phyloP scores from a whole-genome alignment of 2,797 vertebrate genomes.

The Simalia tracyae region DNA sequence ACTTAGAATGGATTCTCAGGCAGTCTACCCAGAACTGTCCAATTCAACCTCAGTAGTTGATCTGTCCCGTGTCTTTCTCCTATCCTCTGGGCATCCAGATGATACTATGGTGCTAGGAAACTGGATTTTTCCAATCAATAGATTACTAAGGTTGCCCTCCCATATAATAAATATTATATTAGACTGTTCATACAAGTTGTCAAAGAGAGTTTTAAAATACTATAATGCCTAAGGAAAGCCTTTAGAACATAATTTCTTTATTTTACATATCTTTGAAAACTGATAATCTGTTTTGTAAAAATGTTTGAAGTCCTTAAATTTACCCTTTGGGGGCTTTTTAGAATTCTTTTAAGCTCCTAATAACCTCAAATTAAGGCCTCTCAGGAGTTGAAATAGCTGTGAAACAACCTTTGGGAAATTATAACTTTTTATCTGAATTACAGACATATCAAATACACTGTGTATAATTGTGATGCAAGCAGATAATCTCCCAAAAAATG shows the following conservation, averaged over 20 bases:
- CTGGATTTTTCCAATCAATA: background rate
- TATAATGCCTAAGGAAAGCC: background rate
- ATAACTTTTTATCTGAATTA: conserved; percentile 61
- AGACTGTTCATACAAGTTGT: background rate
- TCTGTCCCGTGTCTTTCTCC: background rate
- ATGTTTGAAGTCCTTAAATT: conserved; percentile 30
- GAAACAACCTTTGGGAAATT: conserved; percentile 60
- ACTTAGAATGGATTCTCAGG: background rate
- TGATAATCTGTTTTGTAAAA: conserved; percentile 22
- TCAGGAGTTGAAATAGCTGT: conserved; percentile 60
- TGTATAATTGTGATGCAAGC: conserved; percentile 69
- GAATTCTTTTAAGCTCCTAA: conserved; percentile 60
- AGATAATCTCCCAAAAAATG: conserved; percentile 64
- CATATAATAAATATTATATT: background rate
- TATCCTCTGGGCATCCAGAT: background rate
- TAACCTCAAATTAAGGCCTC: conserved; percentile 45
- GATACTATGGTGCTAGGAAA: background rate
- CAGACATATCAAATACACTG: conserved; percentile 62
- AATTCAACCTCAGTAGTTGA: background rate
- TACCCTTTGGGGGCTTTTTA: conserved; percentile 62
- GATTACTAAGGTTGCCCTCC: background rate
- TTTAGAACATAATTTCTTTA: conserved; percentile 8
- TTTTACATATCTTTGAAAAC: conserved; percentile 1
- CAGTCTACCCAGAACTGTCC: background rate
- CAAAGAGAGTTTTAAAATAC: background rate